Evolutionary conservation across 1,140 invertebrate species (phyloP), one percentile per base, ranked within the genome.

Genomic region (Nasonia longicornis): DNA sequence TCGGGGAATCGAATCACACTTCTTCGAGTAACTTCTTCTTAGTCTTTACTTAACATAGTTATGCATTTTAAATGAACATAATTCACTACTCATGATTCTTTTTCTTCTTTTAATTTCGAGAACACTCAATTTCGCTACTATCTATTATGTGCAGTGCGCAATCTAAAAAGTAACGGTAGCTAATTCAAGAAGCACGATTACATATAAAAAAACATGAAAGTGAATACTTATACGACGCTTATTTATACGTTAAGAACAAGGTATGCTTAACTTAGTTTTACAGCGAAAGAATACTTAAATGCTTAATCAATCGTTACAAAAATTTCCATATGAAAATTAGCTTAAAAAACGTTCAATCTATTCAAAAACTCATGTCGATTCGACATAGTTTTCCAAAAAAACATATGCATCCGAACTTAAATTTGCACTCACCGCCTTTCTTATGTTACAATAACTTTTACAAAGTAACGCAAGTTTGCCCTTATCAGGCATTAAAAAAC

Each of bases 1-100:
- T 81, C 75, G 67, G 76, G 75, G 76, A 78, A 82, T 82, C 76
- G 70, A 78, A 72, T 74, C 70, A 16, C 38, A 29, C 64, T 35
- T 69, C 69, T 73, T 81, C 42, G 20, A 7, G 77, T 66, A 73
- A 71, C 31, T 63, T 69, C 52, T 45, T 71, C 66, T 10, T 38
- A 12, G 67, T 29, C 29, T 69, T 67, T 38, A 38, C 45, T 66
- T 71, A 38, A 7, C n/a, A 38, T 42, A 38, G 3, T 71, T 38
- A 42, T 71, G 26, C 31, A 38, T 38, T 42, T 71, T 4, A 71
- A 31, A 71, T 71, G 16, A 35, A 20, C 16, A 71, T 10, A n/a
- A n/a, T 16, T 42, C 69, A 35, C 29, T 74, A 74, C 7, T 45
- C 1, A 2, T 38, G 1, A n/a, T 35, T 20, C 8, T 35, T 26